Base-by-base conservation (phyloP, 2,797 vertebrate genomes). In the Anguilla obscura region DNA sequence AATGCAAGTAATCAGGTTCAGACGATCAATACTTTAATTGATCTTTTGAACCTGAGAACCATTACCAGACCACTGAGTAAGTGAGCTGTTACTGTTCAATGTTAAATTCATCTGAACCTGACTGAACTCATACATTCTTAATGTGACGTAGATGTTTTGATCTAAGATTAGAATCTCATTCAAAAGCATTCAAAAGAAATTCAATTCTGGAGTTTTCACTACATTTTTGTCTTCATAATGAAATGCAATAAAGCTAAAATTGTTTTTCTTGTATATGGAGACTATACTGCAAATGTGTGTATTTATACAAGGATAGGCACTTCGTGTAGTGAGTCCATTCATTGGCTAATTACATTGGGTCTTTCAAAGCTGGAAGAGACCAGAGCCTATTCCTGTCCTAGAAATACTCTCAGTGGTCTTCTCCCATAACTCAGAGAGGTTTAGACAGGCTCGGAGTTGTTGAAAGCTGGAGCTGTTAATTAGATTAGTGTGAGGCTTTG, bases 301-400 rank as follows among this genome's bases (percentile, higher is more conserved):
- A 50, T 14, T 50, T 21, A 76, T 21, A 76, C 30, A 36, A 36
- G 33, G 74, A 33, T 18, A 16, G 36, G 18, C 40, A 9, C 45
- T 24, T 82, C 21, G 50, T 82, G 10, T 50, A 82, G 5, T 82
- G 79, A 50, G 10, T 82, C 40, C 24, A n/a, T 24, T 9, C 14
- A n/a, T 9, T 50, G 45, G 3, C 21, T 24, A 50, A 6, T 48
- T 40, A n/a, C 50, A 33, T 50, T n/a, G 40, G 40, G 79, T 82
- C 21, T 82, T 24, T 82, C 79, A 24, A 18, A 82, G 79, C 79
- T 82, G 79, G 79, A 82, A 82, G 79, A 21, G 45, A 82, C 79
- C 45, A 50, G 79, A 82, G 40, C 45, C 40, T 50, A 48, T 82
- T 82, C 45, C 24, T 80, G 8, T 82, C 40, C 79, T 24, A 82